These are phyloP conservation scores for Drosophila malerkotliana DNA, from an alignment of 1,140 invertebrate species.

Conservation along the genomic window DNA sequence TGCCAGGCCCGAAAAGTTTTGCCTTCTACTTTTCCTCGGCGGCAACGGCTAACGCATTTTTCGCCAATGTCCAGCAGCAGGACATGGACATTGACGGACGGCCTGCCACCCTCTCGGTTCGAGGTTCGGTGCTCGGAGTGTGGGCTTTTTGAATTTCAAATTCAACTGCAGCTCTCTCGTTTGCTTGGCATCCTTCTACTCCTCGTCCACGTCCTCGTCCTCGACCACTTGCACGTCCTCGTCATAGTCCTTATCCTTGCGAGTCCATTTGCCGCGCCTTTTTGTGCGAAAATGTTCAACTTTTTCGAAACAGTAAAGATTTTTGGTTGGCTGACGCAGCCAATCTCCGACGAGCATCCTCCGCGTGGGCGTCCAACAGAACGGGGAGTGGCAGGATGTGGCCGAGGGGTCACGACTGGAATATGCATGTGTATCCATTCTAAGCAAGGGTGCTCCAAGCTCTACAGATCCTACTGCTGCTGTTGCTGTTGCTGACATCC, in stretches of 20 bases:
- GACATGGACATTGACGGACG: constrained; percentile 71
- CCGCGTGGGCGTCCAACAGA: constrained; percentile 42
- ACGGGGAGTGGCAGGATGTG: constrained; percentile 18
- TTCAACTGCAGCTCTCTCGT: constrained; percentile 60
- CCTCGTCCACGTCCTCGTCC: constrained; percentile 11
- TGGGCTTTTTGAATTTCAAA: constrained; percentile 82
- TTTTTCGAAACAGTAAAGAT: constrained; percentile 83
- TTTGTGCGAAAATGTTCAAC: constrained; percentile 81
- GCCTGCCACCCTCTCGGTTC: constrained; percentile 4
- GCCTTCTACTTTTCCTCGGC: constrained; percentile 68
- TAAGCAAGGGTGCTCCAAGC: constrained; percentile 35
- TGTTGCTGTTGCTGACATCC: neutral
- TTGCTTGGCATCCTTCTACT: constrained; percentile 22
- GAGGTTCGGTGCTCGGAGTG: constrained; percentile 14
- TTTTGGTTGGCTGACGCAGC: constrained; percentile 82
- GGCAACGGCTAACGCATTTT: constrained; percentile 70
- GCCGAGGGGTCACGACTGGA: constrained; percentile 18
- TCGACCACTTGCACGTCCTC: constrained; percentile 2
- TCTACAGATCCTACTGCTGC: neutral
- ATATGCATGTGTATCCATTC: constrained; percentile 50
- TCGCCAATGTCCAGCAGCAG: constrained; percentile 75
- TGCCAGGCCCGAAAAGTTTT: constrained; percentile 72
- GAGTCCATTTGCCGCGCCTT: constrained; percentile 65
- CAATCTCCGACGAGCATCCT: constrained; percentile 71
- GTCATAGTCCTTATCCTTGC: constrained; percentile 21